A percentile compares a stretch with the other conserved stretches of the same genome.
Evolutionary conservation across 1,140 invertebrate species (phyloP).

Genomic region (Chironomus striatipennis): DNA sequence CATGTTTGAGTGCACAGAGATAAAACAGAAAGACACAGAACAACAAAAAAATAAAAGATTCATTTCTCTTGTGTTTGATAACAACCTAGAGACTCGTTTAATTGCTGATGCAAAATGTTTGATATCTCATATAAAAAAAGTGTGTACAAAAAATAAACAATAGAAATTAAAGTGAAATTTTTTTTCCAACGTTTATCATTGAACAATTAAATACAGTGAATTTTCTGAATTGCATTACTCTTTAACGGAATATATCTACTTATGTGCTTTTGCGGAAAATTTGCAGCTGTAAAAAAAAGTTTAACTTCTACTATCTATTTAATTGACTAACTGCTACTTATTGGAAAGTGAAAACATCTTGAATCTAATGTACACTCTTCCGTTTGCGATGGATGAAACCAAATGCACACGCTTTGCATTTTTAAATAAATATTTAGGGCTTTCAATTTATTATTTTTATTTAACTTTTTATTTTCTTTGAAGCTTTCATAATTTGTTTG

Average conservation of each 20-base stretch:
- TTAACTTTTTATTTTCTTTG: neutral
- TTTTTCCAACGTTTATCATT: neutral
- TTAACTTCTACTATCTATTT: neutral
- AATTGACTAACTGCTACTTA: neutral
- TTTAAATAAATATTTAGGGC: neutral
- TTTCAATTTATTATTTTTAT: neutral
- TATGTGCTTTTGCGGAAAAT: slow-evolving; percentile 18
- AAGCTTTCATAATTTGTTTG: too few relatives aligned
- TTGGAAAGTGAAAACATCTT: slow-evolving; percentile 13
- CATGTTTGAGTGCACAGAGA: neutral
- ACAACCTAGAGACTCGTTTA: neutral
- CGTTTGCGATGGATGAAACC: neutral
- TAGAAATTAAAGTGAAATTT: slow-evolving; percentile 14
- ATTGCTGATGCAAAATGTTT: neutral
- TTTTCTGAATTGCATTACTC: neutral
- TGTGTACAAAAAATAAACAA: neutral
- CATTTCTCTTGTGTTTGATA: neutral
- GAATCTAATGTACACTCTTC: slow-evolving; percentile 2
- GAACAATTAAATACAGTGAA: slow-evolving; percentile 13
- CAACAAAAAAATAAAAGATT: too few relatives aligned
- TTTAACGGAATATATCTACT: neutral
- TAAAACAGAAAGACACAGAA: neutral
- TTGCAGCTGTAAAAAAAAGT: neutral
- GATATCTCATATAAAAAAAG: neutral
- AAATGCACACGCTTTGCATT: neutral